Conservation (phyloP, 1,140 invertebrate genomes). For the Drosophila bipectinata region DNA sequence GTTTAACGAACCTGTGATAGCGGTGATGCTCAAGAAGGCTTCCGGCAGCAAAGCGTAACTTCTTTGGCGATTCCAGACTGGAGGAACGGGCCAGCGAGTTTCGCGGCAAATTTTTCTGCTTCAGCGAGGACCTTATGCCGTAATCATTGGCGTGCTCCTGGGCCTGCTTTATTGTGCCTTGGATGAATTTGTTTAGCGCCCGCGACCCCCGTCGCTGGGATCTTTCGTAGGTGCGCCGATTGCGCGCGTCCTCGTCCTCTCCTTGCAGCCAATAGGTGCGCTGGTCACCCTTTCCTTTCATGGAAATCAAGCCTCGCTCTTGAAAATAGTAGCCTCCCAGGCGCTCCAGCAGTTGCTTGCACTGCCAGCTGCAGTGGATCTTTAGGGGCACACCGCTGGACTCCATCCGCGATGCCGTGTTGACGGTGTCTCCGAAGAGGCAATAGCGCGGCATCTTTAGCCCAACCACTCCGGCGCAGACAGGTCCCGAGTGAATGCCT, state of each 20-base stretch:
- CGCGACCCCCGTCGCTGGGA: slow-evolving; percentile 83
- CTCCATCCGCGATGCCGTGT: slow-evolving; percentile 97
- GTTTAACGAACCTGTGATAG: slow-evolving; percentile 84
- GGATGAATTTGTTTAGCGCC: slow-evolving; percentile 75
- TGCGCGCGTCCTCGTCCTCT: slow-evolving; percentile 87
- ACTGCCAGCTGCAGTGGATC: slow-evolving; percentile 93
- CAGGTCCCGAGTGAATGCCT: slow-evolving; percentile 94
- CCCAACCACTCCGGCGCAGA: slow-evolving; percentile 92
- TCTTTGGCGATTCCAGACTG: slow-evolving; percentile 92
- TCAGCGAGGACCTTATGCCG: slow-evolving; percentile 87
- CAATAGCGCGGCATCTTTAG: slow-evolving; percentile 98
- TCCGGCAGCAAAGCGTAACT: slow-evolving; percentile 90
- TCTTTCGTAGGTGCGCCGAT: slow-evolving; percentile 85
- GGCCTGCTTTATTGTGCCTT: slow-evolving; percentile 72
- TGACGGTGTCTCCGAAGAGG: slow-evolving; percentile 96
- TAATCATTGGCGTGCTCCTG: slow-evolving; percentile 76
- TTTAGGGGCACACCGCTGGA: slow-evolving; percentile 94
- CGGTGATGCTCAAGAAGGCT: slow-evolving; percentile 87
- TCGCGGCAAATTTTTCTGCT: slow-evolving; percentile 82
- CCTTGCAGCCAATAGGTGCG: slow-evolving; percentile 94
- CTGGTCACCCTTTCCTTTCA: slow-evolving; percentile 95
- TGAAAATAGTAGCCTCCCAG: slow-evolving; percentile 90
- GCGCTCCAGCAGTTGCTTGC: slow-evolving; percentile 89
- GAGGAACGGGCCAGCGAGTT: slow-evolving; percentile 86
- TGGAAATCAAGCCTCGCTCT: slow-evolving; percentile 91